Evolutionary conservation across 1,140 invertebrate species (phyloP).

Genomic region (Euwallacea similis): DNA sequence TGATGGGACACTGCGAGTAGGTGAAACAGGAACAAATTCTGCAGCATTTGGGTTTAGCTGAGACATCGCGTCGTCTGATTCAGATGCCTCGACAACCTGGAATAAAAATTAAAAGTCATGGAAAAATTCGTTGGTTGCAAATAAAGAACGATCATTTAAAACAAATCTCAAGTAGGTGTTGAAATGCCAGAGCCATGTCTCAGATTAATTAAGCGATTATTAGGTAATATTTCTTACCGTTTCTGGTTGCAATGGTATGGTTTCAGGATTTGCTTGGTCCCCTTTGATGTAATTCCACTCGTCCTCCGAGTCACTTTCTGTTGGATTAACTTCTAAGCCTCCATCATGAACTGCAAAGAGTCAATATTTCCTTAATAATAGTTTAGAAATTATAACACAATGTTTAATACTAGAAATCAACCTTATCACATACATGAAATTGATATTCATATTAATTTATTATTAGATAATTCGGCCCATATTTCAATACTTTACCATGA

Average conservation of each 20-base stretch:
- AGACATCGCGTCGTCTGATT: constrained; percentile 60
- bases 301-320: constrained; percentile 71
- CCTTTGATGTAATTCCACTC: constrained; percentile 76
- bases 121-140: neutral
- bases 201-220: no score
- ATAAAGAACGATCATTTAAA: neutral
- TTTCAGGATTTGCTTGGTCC: constrained; percentile 58
- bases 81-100: constrained; percentile 42
- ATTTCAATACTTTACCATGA: no score
- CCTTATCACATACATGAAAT: no score
- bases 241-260: constrained; percentile 43
- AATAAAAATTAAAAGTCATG: neutral
- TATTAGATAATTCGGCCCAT: no score
- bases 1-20: constrained; percentile 55
- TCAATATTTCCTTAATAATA: neutral
- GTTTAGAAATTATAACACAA: neutral
- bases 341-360: constrained; percentile 49
- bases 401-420: no score
- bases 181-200: no score
- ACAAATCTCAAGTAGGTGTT: neutral
- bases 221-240: constrained; percentile 17
- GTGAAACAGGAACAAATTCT: constrained; percentile 67
- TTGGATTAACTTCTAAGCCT: constrained; percentile 69
- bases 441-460: no score
- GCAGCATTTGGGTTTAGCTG: constrained; percentile 73